Evolutionary conservation across 2,113 vertebrate genomes (phyloP).

Genomic region (Zosterops hypoxanthus): DNA sequence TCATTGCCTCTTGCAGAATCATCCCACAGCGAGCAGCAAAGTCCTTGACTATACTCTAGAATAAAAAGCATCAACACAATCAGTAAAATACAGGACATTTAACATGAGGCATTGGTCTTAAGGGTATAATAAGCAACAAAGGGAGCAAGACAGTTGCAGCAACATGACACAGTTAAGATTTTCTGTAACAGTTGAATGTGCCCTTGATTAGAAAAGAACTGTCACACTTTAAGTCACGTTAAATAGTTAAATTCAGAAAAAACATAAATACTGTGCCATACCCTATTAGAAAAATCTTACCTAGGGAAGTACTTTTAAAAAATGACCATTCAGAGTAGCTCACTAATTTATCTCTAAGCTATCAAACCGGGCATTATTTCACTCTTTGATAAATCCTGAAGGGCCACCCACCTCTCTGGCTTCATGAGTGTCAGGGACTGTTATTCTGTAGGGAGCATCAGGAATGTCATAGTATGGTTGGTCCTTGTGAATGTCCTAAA

Average conservation of each 20-base stretch:
- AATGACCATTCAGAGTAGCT: background rate
- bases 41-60: slow-evolving; percentile 92
- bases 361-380: background rate
- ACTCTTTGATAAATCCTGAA: background rate
- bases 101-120: background rate
- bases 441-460: slow-evolving; percentile 92
- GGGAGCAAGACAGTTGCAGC: background rate
- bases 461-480: slow-evolving; percentile 95
- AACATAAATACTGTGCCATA: background rate
- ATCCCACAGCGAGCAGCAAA: slow-evolving; percentile 97
- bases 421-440: slow-evolving; percentile 93
- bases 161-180: background rate
- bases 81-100: background rate
- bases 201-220: background rate
- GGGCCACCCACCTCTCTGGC: slow-evolving; percentile 85
- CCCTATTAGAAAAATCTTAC: background rate
- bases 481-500: slow-evolving; percentile 96
- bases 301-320: background rate
- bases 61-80: background rate
- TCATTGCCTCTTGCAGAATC: slow-evolving; percentile 97
- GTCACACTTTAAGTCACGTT: background rate
- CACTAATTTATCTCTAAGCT: background rate
- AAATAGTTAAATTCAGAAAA: background rate
- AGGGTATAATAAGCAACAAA: background rate
- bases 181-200: background rate